Base-by-base conservation (phyloP, 2,797 vertebrate genomes). In the Periophthalmus magnuspinnatus region DNA sequence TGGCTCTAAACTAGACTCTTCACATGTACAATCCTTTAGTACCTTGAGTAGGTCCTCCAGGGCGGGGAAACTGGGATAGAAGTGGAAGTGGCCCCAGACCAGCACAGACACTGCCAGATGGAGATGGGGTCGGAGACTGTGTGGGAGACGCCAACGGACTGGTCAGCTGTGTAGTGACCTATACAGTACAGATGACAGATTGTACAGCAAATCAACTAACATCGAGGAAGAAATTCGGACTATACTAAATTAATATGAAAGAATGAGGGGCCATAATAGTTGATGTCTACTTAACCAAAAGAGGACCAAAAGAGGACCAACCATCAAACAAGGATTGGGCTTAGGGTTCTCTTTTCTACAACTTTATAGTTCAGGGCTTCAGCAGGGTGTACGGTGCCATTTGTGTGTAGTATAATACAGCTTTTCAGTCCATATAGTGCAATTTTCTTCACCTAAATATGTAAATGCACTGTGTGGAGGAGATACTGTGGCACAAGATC, bases 91-190 rank as follows among this genome's bases (percentile, higher is more conserved):
- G 95, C 81, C 96, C 94, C 47, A 99, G 94, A 82, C 96, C 97
- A 13, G 96, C 92, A 94, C 97, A 98, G 86, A 98, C 94, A 0
- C 79, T 98, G 88, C 95, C 95, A 52, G 96, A 96, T 14, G 96
- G 97, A 68, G 97, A 97, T 0, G 97, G 96, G 16, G 96, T 95
- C 36, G 97, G 97, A 78, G 97, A 99, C 82, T 98, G 97, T 21
- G 97, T 95, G 71, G 97, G 97, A 78, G 97, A 99, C 0, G 95
- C 94, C 88, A 97, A 92, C 9, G 97, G 97, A 87, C 96, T 99
- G 78, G 77, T 95, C 90, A 98, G 84, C 82, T 98, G 96, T 65
- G 94, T 95, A 85, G 81, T 95, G 91, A 93, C 95, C 97, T 99
- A 79, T 5, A 77, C 21, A 61, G 32, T 34, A 34, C 0, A 34